Evolutionary conservation across 2,888 invertebrate genomes (phyloP).

Genomic region (Zaprionus obscuricornis): DNA sequence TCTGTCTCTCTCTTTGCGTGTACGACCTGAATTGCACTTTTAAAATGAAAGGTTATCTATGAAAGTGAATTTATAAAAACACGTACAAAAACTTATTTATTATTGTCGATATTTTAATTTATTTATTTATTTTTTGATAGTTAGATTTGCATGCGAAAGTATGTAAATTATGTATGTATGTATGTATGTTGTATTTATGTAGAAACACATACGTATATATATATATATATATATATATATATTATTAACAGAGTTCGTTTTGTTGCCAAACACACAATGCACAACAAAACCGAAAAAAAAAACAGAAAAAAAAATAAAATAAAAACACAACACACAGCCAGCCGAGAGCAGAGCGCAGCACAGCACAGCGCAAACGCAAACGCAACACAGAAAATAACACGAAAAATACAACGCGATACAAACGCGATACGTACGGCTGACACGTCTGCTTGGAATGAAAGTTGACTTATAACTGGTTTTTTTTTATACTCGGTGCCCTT

Average conservation of each 20-base stretch:
- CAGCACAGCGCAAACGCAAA: conserved; percentile 17
- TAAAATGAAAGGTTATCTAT: conserved; percentile 24
- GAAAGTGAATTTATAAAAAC: conserved; percentile 44
- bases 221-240: not conserved
- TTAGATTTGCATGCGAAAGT: not conserved
- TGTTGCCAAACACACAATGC: conserved; percentile 47
- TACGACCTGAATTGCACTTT: conserved; percentile 38
- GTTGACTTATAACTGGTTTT: conserved; percentile 83
- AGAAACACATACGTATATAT: not conserved
- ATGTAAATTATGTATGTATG: not conserved
- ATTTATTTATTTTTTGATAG: conserved; percentile 2
- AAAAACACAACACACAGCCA: conserved; percentile 2
- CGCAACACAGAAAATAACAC: conserved; percentile 34
- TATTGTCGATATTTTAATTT: not conserved
- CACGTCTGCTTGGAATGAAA: conserved; percentile 82
- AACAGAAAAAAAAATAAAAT: no score
- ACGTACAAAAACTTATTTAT: conserved; percentile 27
- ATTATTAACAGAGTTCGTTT: conserved; percentile 37
- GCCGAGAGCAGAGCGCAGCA: no score
- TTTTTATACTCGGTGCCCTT: no score
- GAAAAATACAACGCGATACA: conserved; percentile 53
- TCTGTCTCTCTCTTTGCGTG: no score
- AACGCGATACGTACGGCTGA: conserved; percentile 57
- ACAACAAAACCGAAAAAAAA: no score
- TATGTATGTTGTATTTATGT: conserved; percentile 1